Base-by-base conservation (phyloP, 1,140 invertebrate genomes). In the Venturia canescens region DNA sequence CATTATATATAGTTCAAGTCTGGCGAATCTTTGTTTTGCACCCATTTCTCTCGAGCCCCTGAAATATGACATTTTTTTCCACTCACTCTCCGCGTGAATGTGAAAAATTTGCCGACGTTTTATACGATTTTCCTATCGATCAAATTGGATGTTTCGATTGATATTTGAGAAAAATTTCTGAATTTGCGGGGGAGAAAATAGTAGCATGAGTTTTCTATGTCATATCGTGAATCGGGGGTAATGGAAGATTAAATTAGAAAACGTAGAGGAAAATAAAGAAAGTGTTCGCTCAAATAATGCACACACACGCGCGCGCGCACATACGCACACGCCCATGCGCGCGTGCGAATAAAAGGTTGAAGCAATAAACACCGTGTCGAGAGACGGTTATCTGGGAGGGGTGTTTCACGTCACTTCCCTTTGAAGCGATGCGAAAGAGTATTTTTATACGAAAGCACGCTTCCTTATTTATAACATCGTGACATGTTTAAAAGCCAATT, bases 401-500 rank as follows among this genome's bases (percentile, higher is more conserved):
- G 72, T 82, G 34, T 69, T 31, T 15, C 66, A 69, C 29, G 31
- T 29, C n/a, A 29, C 16, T 69, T 31, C 31, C 66, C 31, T 29
- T 29, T 15, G 21, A 48, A 23, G 48, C 50, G 26, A 21, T 18
- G 13, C 16, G 13, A 70, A 57, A 26, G 21, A 50, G 18, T 34
- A 72, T 72, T 57, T 75, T 44, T 67, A 79, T 78, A 83, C 78
- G 78, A 66, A 79, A 79, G 75, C 60, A 79, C 79, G 79, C 31
- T 31, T 21, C 48, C 34, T 78, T 76, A 77, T 77, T 77, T 77
- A 77, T 63, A 77, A 77, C 80, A 88, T 85, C 84, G 87, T 88
- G 84, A 84, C 83, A 83, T 78, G 85, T 86, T 88, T 87, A 82
- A 88, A 89, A 89, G 85, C 83, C 85, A 85, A 89, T 84, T 83